Evolutionary conservation across 2,888 invertebrate genomes (phyloP).

Genomic region (Andrena minutula): DNA sequence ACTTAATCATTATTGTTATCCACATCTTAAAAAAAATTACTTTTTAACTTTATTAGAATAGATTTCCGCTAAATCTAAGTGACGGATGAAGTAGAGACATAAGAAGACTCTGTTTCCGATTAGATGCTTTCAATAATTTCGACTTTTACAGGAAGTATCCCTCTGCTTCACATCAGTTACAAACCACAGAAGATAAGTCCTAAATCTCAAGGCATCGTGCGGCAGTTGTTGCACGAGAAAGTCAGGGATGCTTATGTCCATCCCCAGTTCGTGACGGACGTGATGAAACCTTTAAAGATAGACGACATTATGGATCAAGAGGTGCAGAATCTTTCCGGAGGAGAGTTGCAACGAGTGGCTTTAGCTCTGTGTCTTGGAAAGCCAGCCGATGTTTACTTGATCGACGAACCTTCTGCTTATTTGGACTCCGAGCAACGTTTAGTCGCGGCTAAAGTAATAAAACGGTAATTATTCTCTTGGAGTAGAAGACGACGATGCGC

Average conservation of each 20-base stretch:
- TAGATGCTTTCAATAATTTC: background rate
- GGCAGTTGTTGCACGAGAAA: conserved; percentile 97
- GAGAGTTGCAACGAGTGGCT: conserved; percentile 99
- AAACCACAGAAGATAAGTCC: conserved; percentile 99
- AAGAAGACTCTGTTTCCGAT: background rate
- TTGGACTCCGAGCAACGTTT: conserved; percentile 99
- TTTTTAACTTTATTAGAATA: too few species aligned
- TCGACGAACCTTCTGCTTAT: conserved; percentile 99
- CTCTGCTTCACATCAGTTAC: conserved; percentile 98
- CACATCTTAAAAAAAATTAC: too few species aligned
- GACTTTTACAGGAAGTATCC: conserved; percentile 88
- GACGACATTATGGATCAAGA: conserved; percentile 99
- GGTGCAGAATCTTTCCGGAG: conserved; percentile 99
- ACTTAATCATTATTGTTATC: too few species aligned
- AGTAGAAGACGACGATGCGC: too few species aligned
- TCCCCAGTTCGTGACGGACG: conserved; percentile 99
- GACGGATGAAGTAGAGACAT: too few species aligned
- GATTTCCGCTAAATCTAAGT: too few species aligned
- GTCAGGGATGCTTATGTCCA: conserved; percentile 99
- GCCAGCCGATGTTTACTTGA: conserved; percentile 99
- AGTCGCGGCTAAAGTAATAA: conserved; percentile 99
- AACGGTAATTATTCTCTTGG: conserved; percentile 88
- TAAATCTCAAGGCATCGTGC: conserved; percentile 96
- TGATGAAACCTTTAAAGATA: conserved; percentile 98
- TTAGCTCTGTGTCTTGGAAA: conserved; percentile 98